Evolutionary conservation across 1,140 invertebrate species (phyloP), one percentile per base, ranked within the genome.

Genomic region (Heliconius eleuchia): DNA sequence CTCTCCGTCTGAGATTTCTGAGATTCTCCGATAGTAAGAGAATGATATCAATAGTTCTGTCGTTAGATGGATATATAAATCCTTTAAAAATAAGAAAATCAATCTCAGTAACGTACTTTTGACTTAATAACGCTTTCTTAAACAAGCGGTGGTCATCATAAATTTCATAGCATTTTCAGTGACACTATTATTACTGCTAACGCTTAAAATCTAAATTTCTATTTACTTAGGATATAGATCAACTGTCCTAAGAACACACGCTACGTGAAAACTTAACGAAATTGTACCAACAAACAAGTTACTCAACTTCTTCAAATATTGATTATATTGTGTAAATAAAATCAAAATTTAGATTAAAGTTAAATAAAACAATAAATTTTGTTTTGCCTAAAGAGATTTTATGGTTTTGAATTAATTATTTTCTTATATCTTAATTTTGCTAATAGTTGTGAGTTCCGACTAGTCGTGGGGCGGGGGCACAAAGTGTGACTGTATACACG

Each of bases 181-280:
- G 70, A 76, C 74, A 71, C 46, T 74, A 74, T 77, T 77, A 77
- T 70, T 71, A 57, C 60, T 42, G 37, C 30, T 37, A 70, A 77
- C 42, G 60, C 46, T 71, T 50, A 71, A 42, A 79, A 52, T 79
- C 42, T 23, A 66, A 80, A 74, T 73, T 80, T 19, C 37, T 77
- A 71, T 80, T 77, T 77, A 77, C 74, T 80, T 77, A 80, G 79
- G 76, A 73, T 50, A 71, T 70, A 55, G 79, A 77, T 72, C 79
- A 72, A 39, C 42, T n/a, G 76, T 80, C 79, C 79, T 80, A 77
- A 73, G 77, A 78, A 78, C 71, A 77, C 76, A 77, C 50, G 55
- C 78, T 57, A 42, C 73, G 9, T 80, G 79, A 77, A 77, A 76
- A 80, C 79, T 73, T 80, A 77, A 80, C 76, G 74, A 55, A 66